A percentile compares a stretch with the other conserved stretches of the same genome.
Conservation (phyloP, 1,140 invertebrate genomes). For the Euglossa dilemma region DNA sequence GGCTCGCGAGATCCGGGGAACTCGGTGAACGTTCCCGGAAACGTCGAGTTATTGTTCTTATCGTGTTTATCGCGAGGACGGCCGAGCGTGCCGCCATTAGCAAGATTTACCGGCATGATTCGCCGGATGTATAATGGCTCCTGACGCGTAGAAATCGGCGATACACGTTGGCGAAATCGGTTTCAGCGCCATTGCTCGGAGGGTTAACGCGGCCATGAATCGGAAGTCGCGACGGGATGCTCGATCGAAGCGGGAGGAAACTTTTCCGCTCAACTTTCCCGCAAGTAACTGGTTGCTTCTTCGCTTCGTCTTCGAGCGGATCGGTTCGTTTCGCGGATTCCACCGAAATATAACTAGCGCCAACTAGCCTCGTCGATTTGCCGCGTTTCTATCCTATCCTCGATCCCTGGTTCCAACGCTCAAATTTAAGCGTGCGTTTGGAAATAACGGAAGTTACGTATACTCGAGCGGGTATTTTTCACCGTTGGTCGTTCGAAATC, state of each 20-base stretch:
- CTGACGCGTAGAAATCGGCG: slow-evolving; percentile 13
- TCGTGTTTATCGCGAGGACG: slow-evolving; percentile 20
- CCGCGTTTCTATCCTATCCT: too few species aligned
- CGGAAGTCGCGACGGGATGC: background rate
- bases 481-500: too few species aligned
- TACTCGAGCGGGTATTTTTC: too few species aligned
- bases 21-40: slow-evolving; percentile 33
- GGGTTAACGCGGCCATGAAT: slow-evolving; percentile 11
- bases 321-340: background rate
- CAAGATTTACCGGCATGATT: slow-evolving; percentile 38
- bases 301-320: background rate
- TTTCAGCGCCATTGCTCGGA: background rate
- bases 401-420: too few species aligned
- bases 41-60: slow-evolving; percentile 54
- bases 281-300: background rate
- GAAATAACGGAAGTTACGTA: too few species aligned
- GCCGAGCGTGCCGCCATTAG: slow-evolving; percentile 30
- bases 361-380: too few species aligned
- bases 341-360: slow-evolving; percentile 9
- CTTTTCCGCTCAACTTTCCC: background rate
- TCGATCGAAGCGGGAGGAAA: background rate
- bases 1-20: background rate
- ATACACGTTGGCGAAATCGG: slow-evolving; percentile 32
- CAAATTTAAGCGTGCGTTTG: too few species aligned
- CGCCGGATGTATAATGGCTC: slow-evolving; percentile 18